Base-by-base conservation (phyloP, 2,888 invertebrate genomes). In the Amitus sp. region DNA sequence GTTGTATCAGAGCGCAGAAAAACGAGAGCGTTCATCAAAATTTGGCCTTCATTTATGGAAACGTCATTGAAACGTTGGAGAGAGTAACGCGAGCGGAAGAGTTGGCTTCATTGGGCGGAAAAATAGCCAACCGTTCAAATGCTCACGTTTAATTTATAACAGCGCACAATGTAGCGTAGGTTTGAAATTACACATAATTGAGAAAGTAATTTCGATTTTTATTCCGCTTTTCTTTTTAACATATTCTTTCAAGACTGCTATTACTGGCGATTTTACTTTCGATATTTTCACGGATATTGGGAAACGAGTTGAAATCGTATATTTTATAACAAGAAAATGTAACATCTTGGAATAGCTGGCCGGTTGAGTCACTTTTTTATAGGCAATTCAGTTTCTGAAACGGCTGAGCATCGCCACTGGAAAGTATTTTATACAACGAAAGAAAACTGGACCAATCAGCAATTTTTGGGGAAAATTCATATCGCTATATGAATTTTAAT, bases 1-100 rank as follows among this genome's bases (percentile, higher is more conserved):
- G 17, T 47, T 52, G 43, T 55, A 47, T 42, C 34, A 56, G 43
- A 50, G 46, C 37, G 45, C 12, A 49, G 47, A n/a, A 33, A 47
- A 27, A 47, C 28, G 47, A 47, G 47, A 47, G 47, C 47, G 34
- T 33, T 47, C 19, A 34, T 34, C 47, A 19, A 34, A n/a, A 33
- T 28, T 47, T 47, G 34, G 33, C 33, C 47, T 47, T 47, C 30
- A 47, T 47, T 47, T 47, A 28, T 47, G 13, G 28, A 47, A 47
- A 47, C 2, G 34, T 19, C 47, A 39, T n/a, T 27, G 39, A 39
- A 17, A 39, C 39, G 6, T 18, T n/a, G 37, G n/a, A 7, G 37
- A 48, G 20, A 28, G 13, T 27, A 28, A 33, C 47, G 47, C 19
- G 47, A 47, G 49, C 49, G 40, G 49, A 49, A 39, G 49, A 39